These are phyloP conservation scores for Sesia bembeciformis DNA, from an alignment of 2,888 invertebrate genomes.

Conservation along the genomic window DNA sequence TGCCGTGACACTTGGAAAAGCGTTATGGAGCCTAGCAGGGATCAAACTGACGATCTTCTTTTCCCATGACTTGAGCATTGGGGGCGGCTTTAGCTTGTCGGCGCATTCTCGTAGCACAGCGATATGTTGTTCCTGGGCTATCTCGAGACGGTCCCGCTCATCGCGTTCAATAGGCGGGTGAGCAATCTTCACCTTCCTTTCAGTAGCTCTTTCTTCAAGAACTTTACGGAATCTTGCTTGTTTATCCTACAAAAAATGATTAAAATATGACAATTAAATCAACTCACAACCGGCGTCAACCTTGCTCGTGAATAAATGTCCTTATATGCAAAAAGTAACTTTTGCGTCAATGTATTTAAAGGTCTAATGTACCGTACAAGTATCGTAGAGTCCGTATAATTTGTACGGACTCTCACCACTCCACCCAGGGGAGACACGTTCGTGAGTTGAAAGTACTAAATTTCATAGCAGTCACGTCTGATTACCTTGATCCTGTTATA, in stretches of 20 bases:
- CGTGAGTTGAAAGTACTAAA: too few relatives aligned
- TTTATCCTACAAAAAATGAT: constrained; percentile 47
- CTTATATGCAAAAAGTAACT: too few relatives aligned
- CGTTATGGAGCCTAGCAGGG: constrained; percentile 66
- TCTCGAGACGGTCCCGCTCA: constrained; percentile 59
- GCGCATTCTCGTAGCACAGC: constrained; percentile 74
- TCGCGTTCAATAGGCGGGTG: constrained; percentile 33
- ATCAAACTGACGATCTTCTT: constrained; percentile 74
- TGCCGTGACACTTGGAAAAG: constrained; percentile 69
- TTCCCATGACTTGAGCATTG: constrained; percentile 77
- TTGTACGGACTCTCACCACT: too few relatives aligned
- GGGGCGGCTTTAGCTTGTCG: constrained; percentile 72
- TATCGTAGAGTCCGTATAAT: too few relatives aligned
- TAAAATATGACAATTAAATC: neutral
- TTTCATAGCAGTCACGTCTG: too few relatives aligned
- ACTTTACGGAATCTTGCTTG: constrained; percentile 49
- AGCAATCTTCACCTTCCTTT: constrained; percentile 47
- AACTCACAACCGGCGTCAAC: too few relatives aligned
- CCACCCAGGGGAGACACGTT: too few relatives aligned
- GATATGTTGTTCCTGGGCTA: constrained; percentile 67
- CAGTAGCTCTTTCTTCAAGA: constrained; percentile 51
- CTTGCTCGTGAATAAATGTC: too few relatives aligned
- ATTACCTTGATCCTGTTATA: constrained; percentile 61
- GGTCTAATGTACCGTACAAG: too few relatives aligned
- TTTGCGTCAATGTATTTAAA: neutral